Evolutionary conservation across 2,113 vertebrate genomes (phyloP), one percentile per base, ranked within the genome.

Genomic region (Mormoops blainvillei): DNA sequence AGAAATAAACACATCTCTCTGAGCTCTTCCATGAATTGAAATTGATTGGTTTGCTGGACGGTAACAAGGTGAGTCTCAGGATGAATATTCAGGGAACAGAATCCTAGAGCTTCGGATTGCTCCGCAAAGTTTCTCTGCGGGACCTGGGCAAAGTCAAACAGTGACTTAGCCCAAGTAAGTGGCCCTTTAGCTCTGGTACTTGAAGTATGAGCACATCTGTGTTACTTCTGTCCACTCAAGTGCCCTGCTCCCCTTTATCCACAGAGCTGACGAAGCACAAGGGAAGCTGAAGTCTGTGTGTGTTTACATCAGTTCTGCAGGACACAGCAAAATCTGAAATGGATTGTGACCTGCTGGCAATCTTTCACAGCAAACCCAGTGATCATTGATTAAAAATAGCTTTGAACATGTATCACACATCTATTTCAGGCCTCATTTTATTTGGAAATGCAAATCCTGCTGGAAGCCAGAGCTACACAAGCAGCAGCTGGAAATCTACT

Each of bases 371-470:
- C 94, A 31, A 98, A 97, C 92, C 91, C 94, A 97, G 96, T 94
- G 95, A 98, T 97, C 96, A 97, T 76, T 94, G 96, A 97, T 98
- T 97, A 98, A 98, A 97, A 98, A 98, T 98, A 98, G 96, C 96
- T 87, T 94, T 85, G 89, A 97, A 96, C 80, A 81, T 74, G 96
- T 96, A 98, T 90, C 61, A 2, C 92, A 77, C 96, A 74, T 97
- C 97, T 98, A 97, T 98, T 98, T 97, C 67, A 56, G 92, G 92
- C 89, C 87, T 93, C 28, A 18, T 97, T 97, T 95, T 97, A 97
- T 97, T 97, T 98, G 97, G 97, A 97, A 97, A 98, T 97, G 97
- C 97, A 97, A 97, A 98, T 97, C 77, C 94, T 94, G 92, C 95
- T 98, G 94, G 96, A 97, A 97, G 87, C 95, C 80, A 87, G 87